phyloP scores from a whole-genome alignment of 2,888 invertebrate species.

The Leucania comma region DNA sequence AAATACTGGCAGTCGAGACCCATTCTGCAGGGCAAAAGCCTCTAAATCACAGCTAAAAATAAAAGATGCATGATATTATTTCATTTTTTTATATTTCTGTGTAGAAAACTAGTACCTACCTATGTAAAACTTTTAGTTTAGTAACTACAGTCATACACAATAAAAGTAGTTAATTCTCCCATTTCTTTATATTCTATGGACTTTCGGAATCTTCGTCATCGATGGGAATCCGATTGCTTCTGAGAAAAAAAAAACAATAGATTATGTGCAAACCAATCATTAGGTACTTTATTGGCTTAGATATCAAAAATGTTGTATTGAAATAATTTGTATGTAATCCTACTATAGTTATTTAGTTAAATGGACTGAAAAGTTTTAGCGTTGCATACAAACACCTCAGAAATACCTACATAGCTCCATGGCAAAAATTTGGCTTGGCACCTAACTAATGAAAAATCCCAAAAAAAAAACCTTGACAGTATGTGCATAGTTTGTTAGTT shows the following conservation, averaged over 20 bases:
- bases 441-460: not conserved
- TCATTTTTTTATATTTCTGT: not conserved
- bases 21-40: no score
- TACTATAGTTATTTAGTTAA: no score
- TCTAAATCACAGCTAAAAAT: not conserved
- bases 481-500: not conserved
- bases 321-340: no score
- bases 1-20: no score
- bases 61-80: not conserved
- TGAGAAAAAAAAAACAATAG: not conserved
- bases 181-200: slow-evolving; percentile 21
- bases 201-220: slow-evolving; percentile 48
- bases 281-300: not conserved
- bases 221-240: slow-evolving; percentile 8
- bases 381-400: no score
- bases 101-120: no score
- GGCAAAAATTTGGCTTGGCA: not conserved
- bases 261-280: not conserved
- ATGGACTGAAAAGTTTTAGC: no score
- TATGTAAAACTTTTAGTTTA: no score
- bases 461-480: not conserved
- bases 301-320: not conserved
- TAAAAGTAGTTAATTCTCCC: slow-evolving; percentile 12
- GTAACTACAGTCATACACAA: not conserved
- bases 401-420: not conserved